Evolutionary conservation across 2,797 vertebrate genomes (phyloP), one percentile per base, ranked within the genome.

Genomic region (Mus minutoides): DNA sequence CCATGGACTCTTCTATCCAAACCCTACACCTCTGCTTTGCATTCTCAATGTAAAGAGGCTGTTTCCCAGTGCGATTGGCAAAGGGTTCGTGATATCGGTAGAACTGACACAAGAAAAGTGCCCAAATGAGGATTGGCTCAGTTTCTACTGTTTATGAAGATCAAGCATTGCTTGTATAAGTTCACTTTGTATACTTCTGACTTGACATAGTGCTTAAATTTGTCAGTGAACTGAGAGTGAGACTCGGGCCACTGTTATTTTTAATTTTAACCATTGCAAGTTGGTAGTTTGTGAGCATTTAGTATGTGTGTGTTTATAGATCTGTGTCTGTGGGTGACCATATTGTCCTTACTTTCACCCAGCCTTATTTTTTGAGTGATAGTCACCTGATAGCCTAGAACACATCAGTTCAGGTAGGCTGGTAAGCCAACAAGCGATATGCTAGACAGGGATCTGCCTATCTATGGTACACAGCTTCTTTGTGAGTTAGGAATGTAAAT

Each of bases 221-320:
- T 85, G 71, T 31, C 21, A 79, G 17, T 31, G 75, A 52, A 31
- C 31, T 89, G 19, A 31, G 16, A 12, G 52, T 91, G 54, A 91
- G 6, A 91, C 34, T 88, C 79, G 88, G 16, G 73, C 3, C 37
- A 71, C 46, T 60, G 31, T 1, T 79, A n/a, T n/a, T 93, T n/a
- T 37, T 76, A 49, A 96, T 94, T 93, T 87, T 77, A 92, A 75
- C 12, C 58, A 9, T 29, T 83, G 62, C 13, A 89, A 22, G 84
- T 56, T 73, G 69, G 92, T 69, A 14, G 37, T 92, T 89, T 89
- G 43, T 29, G 62, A 40, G 43, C 71, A 75, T 77, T 52, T 69
- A 7, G 67, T 31, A 29, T n/a, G 7, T 86, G 5, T 75, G n/a
- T 10, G 10, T n/a, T 14, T 29, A 13, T 56, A n/a, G 14, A 54